Conservation (phyloP, 35 echinoderm and acorn worm genomes). For the Eucidaris tribuloides region DNA sequence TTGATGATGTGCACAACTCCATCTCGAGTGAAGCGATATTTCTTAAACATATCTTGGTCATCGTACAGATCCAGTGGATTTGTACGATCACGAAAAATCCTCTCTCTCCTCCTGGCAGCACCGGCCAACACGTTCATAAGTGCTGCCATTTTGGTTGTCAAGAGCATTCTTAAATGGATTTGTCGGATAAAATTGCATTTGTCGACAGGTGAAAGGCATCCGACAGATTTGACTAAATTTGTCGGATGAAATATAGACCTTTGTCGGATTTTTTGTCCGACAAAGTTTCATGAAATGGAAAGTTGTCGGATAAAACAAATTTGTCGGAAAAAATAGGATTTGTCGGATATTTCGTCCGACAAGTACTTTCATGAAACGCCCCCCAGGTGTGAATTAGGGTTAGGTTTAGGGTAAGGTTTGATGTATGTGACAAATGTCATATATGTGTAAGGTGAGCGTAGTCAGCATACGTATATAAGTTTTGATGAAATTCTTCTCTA, state of each 20-base stretch:
- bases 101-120: constrained; percentile 41
- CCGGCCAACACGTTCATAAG: background rate
- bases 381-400: too few species aligned
- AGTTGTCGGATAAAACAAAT: too few species aligned
- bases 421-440: too few species aligned
- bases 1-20: constrained; percentile 48
- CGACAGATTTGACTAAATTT: background rate
- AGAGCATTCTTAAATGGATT: background rate
- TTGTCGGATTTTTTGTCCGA: too few species aligned
- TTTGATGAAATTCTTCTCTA: too few species aligned
- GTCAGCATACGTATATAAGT: too few species aligned
- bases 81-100: constrained; percentile 36
- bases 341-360: too few species aligned
- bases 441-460: too few species aligned
- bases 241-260: background rate
- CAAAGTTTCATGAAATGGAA: too few species aligned
- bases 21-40: constrained; percentile 47
- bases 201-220: background rate
- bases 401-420: too few species aligned
- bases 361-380: too few species aligned
- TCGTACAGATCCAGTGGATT: constrained; percentile 50
- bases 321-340: too few species aligned
- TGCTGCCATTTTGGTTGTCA: constrained; percentile 19
- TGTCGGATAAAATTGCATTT: background rate
- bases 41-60: constrained; percentile 45